Evolutionary conservation across 2,888 invertebrate genomes (phyloP).

Genomic region (Copidosoma aretas): DNA sequence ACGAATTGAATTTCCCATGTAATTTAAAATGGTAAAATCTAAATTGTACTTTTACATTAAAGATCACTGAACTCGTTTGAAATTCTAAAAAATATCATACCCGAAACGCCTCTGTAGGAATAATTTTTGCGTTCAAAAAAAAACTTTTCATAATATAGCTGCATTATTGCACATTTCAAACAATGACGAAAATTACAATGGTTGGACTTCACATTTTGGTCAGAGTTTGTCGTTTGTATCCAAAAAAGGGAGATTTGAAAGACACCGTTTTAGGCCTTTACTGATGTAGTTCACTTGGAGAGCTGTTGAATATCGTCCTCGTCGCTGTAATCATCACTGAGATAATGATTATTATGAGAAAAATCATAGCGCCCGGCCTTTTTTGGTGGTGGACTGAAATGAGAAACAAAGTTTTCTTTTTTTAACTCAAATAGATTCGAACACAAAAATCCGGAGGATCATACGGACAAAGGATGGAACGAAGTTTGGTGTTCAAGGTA

Average conservation of each 20-base stretch:
- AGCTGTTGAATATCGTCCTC: constrained; percentile 53
- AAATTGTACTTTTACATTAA: too few species aligned
- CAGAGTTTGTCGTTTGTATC: constrained; percentile 10
- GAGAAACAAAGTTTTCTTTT: constrained; percentile 20
- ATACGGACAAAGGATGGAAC: neutral
- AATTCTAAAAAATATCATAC: too few species aligned
- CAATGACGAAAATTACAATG: constrained; percentile 23
- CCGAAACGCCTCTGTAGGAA: too few species aligned
- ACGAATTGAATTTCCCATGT: too few species aligned
- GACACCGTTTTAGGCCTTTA: constrained; percentile 16
- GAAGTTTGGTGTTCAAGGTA: neutral
- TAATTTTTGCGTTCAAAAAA: neutral
- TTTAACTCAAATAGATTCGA: neutral
- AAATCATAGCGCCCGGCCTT: constrained; percentile 63
- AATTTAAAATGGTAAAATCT: too few species aligned
- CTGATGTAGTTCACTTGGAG: constrained; percentile 31
- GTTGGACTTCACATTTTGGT: constrained; percentile 28
- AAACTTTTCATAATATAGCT: neutral
- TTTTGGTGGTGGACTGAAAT: constrained; percentile 63
- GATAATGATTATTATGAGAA: constrained; percentile 54
- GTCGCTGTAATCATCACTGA: constrained; percentile 60
- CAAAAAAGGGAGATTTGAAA: constrained; percentile 28
- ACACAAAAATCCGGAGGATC: neutral
- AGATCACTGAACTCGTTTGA: too few species aligned
- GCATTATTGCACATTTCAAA: neutral